phyloP scores from a whole-genome alignment of 1,140 invertebrate species.

The Dysdera silvatica region DNA sequence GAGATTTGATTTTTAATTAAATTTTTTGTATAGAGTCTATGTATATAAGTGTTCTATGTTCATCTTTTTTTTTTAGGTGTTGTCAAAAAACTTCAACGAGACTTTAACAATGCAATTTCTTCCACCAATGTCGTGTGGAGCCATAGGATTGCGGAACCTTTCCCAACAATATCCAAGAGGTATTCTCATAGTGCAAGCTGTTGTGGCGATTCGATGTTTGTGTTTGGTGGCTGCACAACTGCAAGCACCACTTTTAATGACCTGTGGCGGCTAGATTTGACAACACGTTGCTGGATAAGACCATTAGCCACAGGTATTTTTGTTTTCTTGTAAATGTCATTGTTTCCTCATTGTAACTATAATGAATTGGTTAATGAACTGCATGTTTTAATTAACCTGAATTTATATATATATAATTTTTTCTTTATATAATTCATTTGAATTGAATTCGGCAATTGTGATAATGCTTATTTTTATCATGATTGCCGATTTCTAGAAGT shows the following conservation, averaged over 20 bases:
- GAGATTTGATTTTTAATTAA: too few relatives aligned
- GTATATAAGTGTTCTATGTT: too few relatives aligned
- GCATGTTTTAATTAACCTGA: too few relatives aligned
- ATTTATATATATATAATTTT: too few relatives aligned
- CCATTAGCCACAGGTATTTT: slow-evolving; percentile 44
- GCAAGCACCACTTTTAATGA: slow-evolving; percentile 94
- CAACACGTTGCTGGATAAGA: slow-evolving; percentile 64
- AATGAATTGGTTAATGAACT: too few relatives aligned
- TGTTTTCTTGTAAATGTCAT: neutral
- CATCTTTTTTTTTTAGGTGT: slow-evolving; percentile 58
- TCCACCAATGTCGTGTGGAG: slow-evolving; percentile 63
- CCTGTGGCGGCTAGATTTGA: slow-evolving; percentile 86
- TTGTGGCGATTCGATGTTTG: slow-evolving; percentile 64
- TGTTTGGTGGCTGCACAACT: slow-evolving; percentile 89
- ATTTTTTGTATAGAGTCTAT: too few relatives aligned
- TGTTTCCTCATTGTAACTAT: neutral
- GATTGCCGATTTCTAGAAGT: too few relatives aligned
- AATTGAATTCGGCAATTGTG: too few relatives aligned
- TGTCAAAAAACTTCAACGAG: slow-evolving; percentile 56
- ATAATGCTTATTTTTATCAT: too few relatives aligned
- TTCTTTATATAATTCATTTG: too few relatives aligned
- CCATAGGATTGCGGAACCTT: slow-evolving; percentile 50
- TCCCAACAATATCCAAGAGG: slow-evolving; percentile 69
- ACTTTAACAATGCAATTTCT: slow-evolving; percentile 58
- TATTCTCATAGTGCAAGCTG: slow-evolving; percentile 86